A percentile compares a stretch with the other conserved stretches of the same genome.
Conservation (phyloP, 1,140 invertebrate genomes). For the Aphis gossypii region DNA sequence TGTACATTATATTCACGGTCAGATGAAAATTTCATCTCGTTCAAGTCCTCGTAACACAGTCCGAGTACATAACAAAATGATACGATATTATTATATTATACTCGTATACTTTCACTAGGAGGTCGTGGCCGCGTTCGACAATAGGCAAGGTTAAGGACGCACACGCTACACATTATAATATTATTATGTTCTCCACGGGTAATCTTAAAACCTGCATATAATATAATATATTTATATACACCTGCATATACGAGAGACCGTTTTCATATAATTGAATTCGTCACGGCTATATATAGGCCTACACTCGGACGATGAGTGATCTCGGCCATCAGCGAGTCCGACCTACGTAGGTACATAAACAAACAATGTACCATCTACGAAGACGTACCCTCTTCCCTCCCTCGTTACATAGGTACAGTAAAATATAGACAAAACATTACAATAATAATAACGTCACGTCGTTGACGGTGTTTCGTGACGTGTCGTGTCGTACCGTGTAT, state of each 20-base stretch:
- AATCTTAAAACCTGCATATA: background rate
- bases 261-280: constrained; percentile 9
- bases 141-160: constrained; percentile 50
- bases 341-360: background rate
- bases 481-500: background rate
- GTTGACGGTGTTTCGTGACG: background rate
- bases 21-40: background rate
- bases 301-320: background rate
- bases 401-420: background rate
- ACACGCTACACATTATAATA: constrained; percentile 14
- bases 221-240: background rate
- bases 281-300: background rate
- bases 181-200: background rate
- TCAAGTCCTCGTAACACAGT: background rate
- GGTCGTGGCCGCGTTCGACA: background rate
- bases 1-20: background rate
- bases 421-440: background rate
- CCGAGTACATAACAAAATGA: background rate
- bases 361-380: background rate
- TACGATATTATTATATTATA: background rate
- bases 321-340: background rate
- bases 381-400: background rate
- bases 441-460: background rate
- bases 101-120: constrained; percentile 15
- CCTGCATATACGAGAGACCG: background rate